phyloP scores from a whole-genome alignment of 2,797 vertebrate species.

The Psittacula derbiana region DNA sequence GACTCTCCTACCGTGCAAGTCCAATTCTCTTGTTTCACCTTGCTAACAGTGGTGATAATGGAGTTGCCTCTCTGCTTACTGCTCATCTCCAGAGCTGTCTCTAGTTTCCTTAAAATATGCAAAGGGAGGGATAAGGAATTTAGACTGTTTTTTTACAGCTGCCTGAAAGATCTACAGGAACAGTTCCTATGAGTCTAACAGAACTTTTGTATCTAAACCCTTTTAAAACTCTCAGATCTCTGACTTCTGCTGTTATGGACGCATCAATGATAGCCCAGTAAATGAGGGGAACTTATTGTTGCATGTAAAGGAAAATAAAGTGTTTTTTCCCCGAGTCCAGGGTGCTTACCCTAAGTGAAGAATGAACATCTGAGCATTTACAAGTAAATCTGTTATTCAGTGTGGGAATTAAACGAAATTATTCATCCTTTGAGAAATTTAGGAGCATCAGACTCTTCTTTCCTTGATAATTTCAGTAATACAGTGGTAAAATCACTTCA shows the following conservation, averaged over 20 bases:
- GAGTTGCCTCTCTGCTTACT: not conserved
- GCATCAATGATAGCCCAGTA: not conserved
- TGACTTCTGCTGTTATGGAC: slow-evolving; percentile 4
- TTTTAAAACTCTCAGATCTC: slow-evolving; percentile 10
- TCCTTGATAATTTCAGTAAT: slow-evolving; percentile 5
- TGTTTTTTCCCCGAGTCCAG: slow-evolving; percentile 3
- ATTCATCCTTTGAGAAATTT: slow-evolving; percentile 66
- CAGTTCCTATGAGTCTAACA: not conserved
- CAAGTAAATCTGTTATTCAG: slow-evolving; percentile 61
- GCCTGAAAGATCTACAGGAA: not conserved
- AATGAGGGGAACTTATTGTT: slow-evolving; percentile 13
- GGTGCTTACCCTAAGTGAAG: slow-evolving; percentile 23
- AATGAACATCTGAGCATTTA: slow-evolving; percentile 39
- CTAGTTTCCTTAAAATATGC: slow-evolving; percentile 11
- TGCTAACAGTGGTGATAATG: accelerated
- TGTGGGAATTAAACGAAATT: slow-evolving; percentile 36
- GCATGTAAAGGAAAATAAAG: slow-evolving; percentile 31
- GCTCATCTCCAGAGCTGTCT: not conserved
- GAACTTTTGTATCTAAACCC: slow-evolving; percentile 4
- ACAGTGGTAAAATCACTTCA: not conserved
- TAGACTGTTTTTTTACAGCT: not conserved
- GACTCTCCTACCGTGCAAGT: not conserved
- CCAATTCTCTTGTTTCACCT: not conserved
- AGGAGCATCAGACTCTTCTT: not conserved
- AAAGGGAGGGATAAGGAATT: not conserved